Percentiles rank a stretch among this genome's conserved stretches.
These are phyloP conservation scores for Euspilapteryx auroguttella DNA, from an alignment of 2,888 invertebrate genomes.

Conservation along the genomic window DNA sequence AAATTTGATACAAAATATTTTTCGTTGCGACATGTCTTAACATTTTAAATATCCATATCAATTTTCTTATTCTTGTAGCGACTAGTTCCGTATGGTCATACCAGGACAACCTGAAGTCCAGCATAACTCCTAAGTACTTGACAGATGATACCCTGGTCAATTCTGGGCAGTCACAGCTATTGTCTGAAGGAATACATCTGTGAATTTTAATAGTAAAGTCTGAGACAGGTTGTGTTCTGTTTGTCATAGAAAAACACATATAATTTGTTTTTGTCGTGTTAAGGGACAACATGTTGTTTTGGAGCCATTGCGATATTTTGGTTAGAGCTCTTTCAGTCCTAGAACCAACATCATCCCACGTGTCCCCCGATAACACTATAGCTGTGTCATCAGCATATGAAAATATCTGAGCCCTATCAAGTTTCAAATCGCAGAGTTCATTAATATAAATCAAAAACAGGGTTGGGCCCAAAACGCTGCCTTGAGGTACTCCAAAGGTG, in stretches of 20 bases:
- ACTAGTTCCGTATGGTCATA: neutral
- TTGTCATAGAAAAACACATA: neutral
- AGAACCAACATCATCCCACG: neutral
- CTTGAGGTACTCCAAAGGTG: slow-evolving; percentile 1
- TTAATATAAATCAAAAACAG: neutral
- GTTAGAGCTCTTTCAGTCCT: neutral
- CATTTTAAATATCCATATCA: neutral
- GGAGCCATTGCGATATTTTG: neutral
- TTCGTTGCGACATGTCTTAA: neutral
- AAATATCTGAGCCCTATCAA: neutral
- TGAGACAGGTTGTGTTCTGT: neutral
- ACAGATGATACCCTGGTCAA: neutral
- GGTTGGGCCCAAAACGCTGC: neutral
- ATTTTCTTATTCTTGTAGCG: neutral
- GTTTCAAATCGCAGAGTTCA: neutral
- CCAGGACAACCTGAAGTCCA: neutral
- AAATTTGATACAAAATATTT: neutral
- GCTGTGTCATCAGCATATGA: neutral
- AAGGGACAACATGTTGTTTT: neutral
- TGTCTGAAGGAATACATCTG: neutral
- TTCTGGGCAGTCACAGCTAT: neutral
- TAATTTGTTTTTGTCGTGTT: neutral
- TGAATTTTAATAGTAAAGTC: neutral
- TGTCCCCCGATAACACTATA: neutral
- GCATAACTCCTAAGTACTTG: neutral